These are phyloP conservation scores for Philypnodon macrostomus DNA, from an alignment of 2,797 vertebrate species.

Conservation along the genomic window DNA sequence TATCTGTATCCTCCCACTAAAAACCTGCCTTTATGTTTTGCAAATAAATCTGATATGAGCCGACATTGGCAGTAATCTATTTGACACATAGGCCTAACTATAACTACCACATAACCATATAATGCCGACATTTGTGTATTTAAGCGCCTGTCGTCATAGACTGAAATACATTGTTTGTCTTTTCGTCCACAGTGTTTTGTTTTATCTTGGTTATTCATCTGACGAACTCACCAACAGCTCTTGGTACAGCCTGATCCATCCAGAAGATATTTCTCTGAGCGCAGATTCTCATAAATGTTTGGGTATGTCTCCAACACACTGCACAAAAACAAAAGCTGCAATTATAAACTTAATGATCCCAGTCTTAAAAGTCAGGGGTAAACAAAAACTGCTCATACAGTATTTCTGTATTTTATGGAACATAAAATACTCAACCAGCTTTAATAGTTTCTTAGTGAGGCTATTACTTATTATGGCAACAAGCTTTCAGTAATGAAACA, in stretches of 20 bases:
- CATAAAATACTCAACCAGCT: slow-evolving; percentile 1
- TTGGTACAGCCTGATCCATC: slow-evolving; percentile 86
- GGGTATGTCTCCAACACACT: slow-evolving; percentile 70
- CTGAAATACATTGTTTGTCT: slow-evolving; percentile 4
- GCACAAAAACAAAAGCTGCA: not conserved
- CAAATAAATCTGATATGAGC: too few relatives aligned
- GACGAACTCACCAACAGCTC: slow-evolving; percentile 78
- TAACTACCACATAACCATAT: too few relatives aligned
- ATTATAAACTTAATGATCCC: not conserved
- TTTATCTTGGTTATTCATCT: slow-evolving; percentile 75
- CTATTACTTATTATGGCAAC: slow-evolving; percentile 6
- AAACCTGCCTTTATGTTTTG: too few relatives aligned
- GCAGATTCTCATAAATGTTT: slow-evolving; percentile 73
- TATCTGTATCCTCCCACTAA: too few relatives aligned
- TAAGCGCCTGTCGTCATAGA: too few relatives aligned
- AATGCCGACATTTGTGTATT: too few relatives aligned
- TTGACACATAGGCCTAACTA: too few relatives aligned
- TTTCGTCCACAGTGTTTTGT: slow-evolving; percentile 68
- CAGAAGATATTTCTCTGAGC: slow-evolving; percentile 71
- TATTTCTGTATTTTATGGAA: not conserved
- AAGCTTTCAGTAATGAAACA: slow-evolving; percentile 4
- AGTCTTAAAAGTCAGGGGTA: slow-evolving; percentile 2
- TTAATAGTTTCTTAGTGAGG: slow-evolving; percentile 6
- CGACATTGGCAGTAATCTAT: too few relatives aligned
- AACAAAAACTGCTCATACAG: slow-evolving; percentile 11